Percentiles rank a stretch among this genome's conserved stretches.
These are phyloP conservation scores for Lycia hirtaria DNA, from an alignment of 2,888 invertebrate genomes.

Conservation along the genomic window DNA sequence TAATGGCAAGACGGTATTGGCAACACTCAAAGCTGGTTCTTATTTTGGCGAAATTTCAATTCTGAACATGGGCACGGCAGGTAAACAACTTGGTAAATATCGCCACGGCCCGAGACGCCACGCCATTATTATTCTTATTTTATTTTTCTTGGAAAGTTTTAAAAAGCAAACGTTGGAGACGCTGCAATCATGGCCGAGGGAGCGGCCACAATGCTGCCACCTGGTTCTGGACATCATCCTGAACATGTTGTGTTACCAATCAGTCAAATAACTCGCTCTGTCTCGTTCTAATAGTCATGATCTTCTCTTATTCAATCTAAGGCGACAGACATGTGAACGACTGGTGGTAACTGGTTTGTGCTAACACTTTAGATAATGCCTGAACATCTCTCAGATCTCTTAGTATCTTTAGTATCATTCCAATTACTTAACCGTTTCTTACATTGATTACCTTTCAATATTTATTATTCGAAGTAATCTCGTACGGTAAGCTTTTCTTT, in stretches of 20 bases:
- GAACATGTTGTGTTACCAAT: constrained; percentile 59
- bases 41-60: constrained; percentile 99
- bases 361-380: constrained; percentile 66
- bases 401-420: constrained; percentile 60
- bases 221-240: constrained; percentile 81
- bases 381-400: constrained; percentile 60
- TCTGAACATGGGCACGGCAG: constrained; percentile 99
- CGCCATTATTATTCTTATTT: constrained; percentile 80
- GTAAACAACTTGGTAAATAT: constrained; percentile 98
- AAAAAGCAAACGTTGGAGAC: constrained; percentile 83
- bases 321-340: constrained; percentile 48
- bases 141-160: constrained; percentile 75
- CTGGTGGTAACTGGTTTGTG: constrained; percentile 63
- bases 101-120: constrained; percentile 86
- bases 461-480: constrained; percentile 62
- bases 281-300: constrained; percentile 15
- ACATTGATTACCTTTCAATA: constrained; percentile 59
- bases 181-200: constrained; percentile 84
- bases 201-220: constrained; percentile 79
- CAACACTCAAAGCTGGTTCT: constrained; percentile 98
- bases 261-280: constrained; percentile 42
- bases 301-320: constrained; percentile 9
- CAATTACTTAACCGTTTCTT: constrained; percentile 58
- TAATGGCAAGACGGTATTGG: constrained; percentile 97
- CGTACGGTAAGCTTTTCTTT: constrained; percentile 70